Percentiles rank a stretch among this genome's conserved stretches.
These are phyloP conservation scores for Dasypolia templi DNA, from an alignment of 2,888 invertebrate species.

Conservation along the genomic window DNA sequence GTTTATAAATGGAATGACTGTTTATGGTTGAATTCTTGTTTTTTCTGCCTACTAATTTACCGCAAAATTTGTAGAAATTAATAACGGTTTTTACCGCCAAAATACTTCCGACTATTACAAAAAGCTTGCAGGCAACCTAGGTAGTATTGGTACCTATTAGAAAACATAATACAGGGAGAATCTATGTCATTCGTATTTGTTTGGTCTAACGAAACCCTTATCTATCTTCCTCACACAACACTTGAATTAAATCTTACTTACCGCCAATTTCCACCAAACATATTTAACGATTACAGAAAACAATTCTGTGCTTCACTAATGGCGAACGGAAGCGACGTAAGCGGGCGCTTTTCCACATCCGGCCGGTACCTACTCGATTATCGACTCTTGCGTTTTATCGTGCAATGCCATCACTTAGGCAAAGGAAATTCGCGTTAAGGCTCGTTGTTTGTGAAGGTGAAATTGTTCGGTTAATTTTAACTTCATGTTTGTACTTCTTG, in stretches of 20 bases:
- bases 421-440: conserved; percentile 64
- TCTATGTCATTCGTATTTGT: background rate
- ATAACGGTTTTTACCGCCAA: background rate
- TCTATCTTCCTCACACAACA: background rate
- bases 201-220: background rate
- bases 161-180: too few species aligned
- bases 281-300: conserved; percentile 60
- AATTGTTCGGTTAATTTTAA: conserved; percentile 63
- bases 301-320: conserved; percentile 63
- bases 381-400: conserved; percentile 64
- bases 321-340: conserved; percentile 69
- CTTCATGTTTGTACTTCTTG: conserved; percentile 47
- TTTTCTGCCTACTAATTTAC: background rate
- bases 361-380: conserved; percentile 56
- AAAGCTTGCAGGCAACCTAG: background rate
- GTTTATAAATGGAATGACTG: conserved; percentile 14
- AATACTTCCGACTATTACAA: background rate
- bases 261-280: conserved; percentile 40
- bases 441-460: conserved; percentile 48
- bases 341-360: conserved; percentile 74
- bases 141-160: background rate
- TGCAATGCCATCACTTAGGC: conserved; percentile 62
- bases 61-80: background rate
- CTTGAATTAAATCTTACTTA: conserved; percentile 26
- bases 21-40: conserved; percentile 5